Conservation (phyloP, 2,888 invertebrate genomes). For the Nasonovia ribisnigri region DNA sequence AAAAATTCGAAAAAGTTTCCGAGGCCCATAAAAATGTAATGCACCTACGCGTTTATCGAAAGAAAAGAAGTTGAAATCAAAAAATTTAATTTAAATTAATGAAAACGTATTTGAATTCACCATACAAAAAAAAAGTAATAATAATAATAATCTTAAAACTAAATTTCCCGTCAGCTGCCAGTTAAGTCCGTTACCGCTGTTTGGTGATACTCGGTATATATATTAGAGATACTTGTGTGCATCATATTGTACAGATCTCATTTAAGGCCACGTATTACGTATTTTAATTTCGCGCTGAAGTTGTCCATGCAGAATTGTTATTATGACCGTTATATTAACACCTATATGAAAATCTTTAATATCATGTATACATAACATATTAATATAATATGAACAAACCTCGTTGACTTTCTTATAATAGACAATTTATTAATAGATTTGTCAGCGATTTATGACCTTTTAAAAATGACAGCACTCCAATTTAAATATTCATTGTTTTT, state of each 20-base stretch:
- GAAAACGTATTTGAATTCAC: no score
- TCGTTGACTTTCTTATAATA: accelerated
- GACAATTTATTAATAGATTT: neutral
- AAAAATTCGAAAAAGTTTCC: no score
- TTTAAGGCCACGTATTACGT: neutral
- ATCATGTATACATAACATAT: no score
- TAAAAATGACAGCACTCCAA: neutral
- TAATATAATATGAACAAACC: neutral
- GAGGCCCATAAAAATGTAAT: no score
- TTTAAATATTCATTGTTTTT: neutral
- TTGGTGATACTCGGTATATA: neutral
- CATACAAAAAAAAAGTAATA: no score
- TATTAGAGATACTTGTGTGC: neutral
- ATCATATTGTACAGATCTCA: neutral
- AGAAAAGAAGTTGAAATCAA: no score
- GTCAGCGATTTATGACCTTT: neutral
- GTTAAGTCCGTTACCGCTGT: no score
- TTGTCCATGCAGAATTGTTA: neutral
- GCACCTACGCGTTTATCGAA: no score
- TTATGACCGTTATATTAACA: neutral
- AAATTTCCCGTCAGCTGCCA: no score
- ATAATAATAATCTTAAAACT: no score
- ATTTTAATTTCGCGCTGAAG: neutral
- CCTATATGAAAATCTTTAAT: no score
- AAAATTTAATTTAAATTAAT: no score